Evolutionary conservation across 2,113 vertebrate species (phyloP).

Genomic region (Paracanthobrama guichenoti): DNA sequence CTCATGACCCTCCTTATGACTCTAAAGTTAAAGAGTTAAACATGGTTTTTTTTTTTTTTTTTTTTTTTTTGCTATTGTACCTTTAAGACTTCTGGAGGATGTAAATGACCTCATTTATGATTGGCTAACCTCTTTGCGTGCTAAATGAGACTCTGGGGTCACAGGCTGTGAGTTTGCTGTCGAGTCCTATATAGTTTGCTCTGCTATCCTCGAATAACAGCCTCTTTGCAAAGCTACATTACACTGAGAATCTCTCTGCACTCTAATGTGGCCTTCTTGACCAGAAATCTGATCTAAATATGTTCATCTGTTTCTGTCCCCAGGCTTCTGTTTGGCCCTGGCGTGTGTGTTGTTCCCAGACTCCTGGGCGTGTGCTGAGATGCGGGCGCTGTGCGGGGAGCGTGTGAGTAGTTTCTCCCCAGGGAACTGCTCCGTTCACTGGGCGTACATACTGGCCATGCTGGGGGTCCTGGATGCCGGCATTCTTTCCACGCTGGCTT

Average conservation of each 20-base stretch:
- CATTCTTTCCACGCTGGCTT: slow-evolving; percentile 79
- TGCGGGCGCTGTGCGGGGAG: slow-evolving; percentile 78
- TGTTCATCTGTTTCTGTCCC: background rate
- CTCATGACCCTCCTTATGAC: background rate
- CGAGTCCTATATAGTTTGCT: background rate
- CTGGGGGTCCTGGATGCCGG: slow-evolving; percentile 79
- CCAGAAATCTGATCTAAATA: background rate
- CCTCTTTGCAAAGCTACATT: background rate
- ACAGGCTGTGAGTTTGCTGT: background rate
- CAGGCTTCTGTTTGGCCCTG: slow-evolving; percentile 78
- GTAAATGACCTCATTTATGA: background rate
- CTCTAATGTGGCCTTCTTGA: background rate
- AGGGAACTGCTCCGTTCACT: slow-evolving; percentile 80
- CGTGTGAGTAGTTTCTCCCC: slow-evolving; percentile 78
- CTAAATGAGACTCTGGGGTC: background rate
- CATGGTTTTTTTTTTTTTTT: background rate
- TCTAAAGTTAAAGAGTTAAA: background rate
- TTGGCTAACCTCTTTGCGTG: background rate
- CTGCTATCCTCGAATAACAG: background rate
- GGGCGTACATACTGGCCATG: slow-evolving; percentile 82
- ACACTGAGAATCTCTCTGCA: background rate
- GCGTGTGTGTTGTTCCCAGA: slow-evolving; percentile 82
- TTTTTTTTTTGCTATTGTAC: background rate
- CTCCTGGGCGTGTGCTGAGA: slow-evolving; percentile 80
- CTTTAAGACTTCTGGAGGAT: background rate